Conservation (phyloP, 2,888 invertebrate species). For the Molorchus minor region DNA sequence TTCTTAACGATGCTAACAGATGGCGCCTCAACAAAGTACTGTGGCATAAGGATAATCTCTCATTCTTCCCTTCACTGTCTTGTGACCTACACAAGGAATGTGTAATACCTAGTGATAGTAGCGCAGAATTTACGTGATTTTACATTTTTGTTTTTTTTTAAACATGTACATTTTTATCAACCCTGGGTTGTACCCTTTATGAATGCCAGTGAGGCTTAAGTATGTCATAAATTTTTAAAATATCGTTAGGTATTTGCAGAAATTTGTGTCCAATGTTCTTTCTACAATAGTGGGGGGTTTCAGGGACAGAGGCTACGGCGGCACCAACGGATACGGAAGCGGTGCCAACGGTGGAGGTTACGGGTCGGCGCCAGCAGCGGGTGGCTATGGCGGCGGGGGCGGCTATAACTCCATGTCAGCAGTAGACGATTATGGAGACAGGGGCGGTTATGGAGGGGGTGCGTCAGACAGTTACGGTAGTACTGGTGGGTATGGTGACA, state of each 20-base stretch:
- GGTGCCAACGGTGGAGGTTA: slow-evolving; percentile 35
- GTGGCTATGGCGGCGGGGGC: slow-evolving; percentile 42
- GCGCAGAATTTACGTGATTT: too few relatives aligned
- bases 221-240: neutral
- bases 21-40: too few relatives aligned
- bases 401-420: slow-evolving; percentile 30
- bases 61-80: neutral
- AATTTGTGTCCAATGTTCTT: too few relatives aligned
- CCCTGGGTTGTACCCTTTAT: too few relatives aligned
- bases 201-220: neutral
- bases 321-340: slow-evolving; percentile 36
- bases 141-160: neutral
- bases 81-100: too few relatives aligned
- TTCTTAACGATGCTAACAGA: too few relatives aligned
- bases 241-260: too few relatives aligned
- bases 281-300: too few relatives aligned
- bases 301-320: slow-evolving; percentile 28
- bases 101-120: too few relatives aligned
- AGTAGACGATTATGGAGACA: slow-evolving; percentile 23
- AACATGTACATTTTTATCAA: too few relatives aligned
- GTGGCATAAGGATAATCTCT: neutral
- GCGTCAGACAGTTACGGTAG: slow-evolving; percentile 24
- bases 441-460: slow-evolving; percentile 19
- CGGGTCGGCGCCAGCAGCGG: slow-evolving; percentile 36
- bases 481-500: slow-evolving; percentile 33